Evolutionary conservation across 2,888 invertebrate species (phyloP).

Genomic region (Poecilus cupreus): DNA sequence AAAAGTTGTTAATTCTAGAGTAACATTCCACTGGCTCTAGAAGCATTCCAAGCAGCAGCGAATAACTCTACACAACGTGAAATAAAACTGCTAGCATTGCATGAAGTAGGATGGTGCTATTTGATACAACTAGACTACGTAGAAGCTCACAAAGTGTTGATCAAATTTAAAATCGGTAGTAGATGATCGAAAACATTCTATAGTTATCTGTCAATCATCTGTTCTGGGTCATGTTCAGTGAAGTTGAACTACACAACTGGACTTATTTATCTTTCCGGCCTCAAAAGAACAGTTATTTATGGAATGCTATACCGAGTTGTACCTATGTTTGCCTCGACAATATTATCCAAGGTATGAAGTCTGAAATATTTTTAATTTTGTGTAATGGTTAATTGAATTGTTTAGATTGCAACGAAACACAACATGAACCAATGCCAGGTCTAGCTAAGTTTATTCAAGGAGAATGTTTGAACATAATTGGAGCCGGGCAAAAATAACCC

Average conservation of each 20-base stretch:
- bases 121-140: conserved; percentile 78
- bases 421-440: conserved; percentile 76
- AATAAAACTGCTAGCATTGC: conserved; percentile 76
- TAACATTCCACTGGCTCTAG: conserved; percentile 76
- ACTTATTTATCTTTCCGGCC: conserved; percentile 69
- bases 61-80: conserved; percentile 78
- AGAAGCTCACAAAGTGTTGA: conserved; percentile 74
- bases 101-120: conserved; percentile 81
- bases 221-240: conserved; percentile 67
- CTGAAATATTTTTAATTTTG: neutral
- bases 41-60: conserved; percentile 76
- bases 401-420: conserved; percentile 69
- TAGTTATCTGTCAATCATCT: conserved; percentile 76
- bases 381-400: conserved; percentile 59
- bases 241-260: conserved; percentile 68
- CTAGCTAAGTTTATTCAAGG: conserved; percentile 75
- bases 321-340: conserved; percentile 62
- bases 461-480: conserved; percentile 72
- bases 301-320: conserved; percentile 80
- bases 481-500: conserved; percentile 65
- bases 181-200: conserved; percentile 82
- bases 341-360: neutral
- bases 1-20: conserved; percentile 75
- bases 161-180: conserved; percentile 76
- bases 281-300: conserved; percentile 73